A percentile compares a stretch with the other conserved stretches of the same genome.
Evolutionary conservation across 1,140 invertebrate genomes (phyloP).

Genomic region (Lucilia cuprina): DNA sequence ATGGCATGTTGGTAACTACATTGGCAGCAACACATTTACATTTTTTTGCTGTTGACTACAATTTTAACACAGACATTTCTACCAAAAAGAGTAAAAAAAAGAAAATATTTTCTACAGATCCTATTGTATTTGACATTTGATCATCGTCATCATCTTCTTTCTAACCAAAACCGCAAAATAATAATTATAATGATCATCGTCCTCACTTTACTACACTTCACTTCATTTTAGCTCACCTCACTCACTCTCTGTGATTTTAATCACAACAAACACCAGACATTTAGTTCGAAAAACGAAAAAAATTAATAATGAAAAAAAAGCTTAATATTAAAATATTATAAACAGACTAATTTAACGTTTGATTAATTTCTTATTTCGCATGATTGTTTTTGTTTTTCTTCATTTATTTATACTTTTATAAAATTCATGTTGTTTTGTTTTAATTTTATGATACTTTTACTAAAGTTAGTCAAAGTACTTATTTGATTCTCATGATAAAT

Average conservation of each 20-base stretch:
- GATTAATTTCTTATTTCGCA: constrained; percentile 23
- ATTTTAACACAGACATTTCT: constrained; percentile 15
- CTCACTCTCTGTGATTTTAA: background rate
- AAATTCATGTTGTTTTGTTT: too few relatives aligned
- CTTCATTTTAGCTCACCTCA: too few relatives aligned
- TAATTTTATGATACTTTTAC: background rate
- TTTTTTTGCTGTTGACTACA: background rate
- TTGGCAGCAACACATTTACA: too few relatives aligned
- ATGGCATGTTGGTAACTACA: constrained; percentile 8
- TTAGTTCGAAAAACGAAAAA: background rate
- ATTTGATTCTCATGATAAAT: background rate
- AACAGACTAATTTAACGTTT: constrained; percentile 12
- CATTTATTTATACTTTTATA: background rate
- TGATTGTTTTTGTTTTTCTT: background rate
- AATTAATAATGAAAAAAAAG: background rate
- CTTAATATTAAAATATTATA: background rate
- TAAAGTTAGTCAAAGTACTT: background rate
- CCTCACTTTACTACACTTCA: background rate
- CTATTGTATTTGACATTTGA: constrained; percentile 26
- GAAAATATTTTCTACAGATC: background rate
- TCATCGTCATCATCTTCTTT: background rate
- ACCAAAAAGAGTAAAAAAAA: background rate
- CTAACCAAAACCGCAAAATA: background rate
- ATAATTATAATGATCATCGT: background rate
- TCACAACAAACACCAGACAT: background rate